Evolutionary conservation across 2,797 vertebrate genomes (phyloP), one percentile per base, ranked within the genome.

Genomic region (Ispidina picta): DNA sequence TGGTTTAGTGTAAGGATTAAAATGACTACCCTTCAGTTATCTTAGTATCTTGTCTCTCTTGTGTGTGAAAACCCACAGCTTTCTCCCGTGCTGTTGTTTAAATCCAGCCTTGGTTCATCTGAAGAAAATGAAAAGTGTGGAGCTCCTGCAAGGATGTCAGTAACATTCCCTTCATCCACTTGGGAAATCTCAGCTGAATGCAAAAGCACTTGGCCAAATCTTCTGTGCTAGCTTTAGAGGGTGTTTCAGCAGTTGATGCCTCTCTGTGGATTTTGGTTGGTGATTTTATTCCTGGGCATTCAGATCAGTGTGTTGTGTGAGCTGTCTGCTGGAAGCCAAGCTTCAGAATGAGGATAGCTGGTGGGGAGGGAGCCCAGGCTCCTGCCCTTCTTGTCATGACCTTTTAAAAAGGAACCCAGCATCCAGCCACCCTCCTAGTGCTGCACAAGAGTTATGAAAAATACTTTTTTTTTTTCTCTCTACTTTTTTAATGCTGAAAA

Each of bases 331-430:
- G 49, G 41, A 82, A 72, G 64, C 19, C 58, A n/a, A 78, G 54
- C n/a, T 62, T 73, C 44, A 74, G 82, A 88, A 58, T 81, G 43
- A 56, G 25, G 41, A 9, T 52, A n/a, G 22, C 2, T 83, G 91
- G 17, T 12, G 52, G 20, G 8, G 31, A 23, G 54, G 31, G 19
- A 80, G 69, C 54, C 59, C 33, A 84, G 29, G 64, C 70, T 17
- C 51, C 17, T 7, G n/a, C 17, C 39, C 44, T 76, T 86, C 60
- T 83, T 5, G 76, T 49, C 43, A 22, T 84, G 81, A 86, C 74
- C 86, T 94, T 93, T 92, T 77, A 62, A 89, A 93, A 87, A 85
- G 70, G 69, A 90, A 8, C 78, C 69, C 80, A 90, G 81, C 62
- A 4, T 89, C 69, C 43, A 69, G 11, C 58, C 28, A 33, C 63